Conservation (phyloP, 2,888 invertebrate genomes). For the Amaurobius ferox region DNA sequence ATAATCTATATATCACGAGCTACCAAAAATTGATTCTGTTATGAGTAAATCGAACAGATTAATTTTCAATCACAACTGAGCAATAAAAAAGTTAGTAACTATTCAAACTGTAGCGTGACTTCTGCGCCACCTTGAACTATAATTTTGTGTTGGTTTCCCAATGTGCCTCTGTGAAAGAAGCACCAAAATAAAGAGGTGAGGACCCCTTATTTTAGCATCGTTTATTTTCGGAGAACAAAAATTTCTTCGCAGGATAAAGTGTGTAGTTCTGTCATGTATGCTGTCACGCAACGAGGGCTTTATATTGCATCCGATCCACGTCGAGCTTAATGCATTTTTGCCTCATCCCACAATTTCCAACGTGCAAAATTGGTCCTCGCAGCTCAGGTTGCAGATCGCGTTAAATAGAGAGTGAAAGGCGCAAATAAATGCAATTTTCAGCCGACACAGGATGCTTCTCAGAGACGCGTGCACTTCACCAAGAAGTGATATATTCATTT, state of each 20-base stretch:
- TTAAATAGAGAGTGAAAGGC: slow-evolving; percentile 14
- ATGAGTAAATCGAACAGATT: no score
- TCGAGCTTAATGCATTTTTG: neutral
- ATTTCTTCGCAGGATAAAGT: neutral
- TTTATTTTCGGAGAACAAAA: neutral
- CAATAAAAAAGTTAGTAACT: no score
- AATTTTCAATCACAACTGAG: no score
- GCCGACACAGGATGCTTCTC: neutral
- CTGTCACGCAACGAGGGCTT: slow-evolving; percentile 1
- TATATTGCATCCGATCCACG: neutral
- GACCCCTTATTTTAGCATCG: slow-evolving; percentile 40
- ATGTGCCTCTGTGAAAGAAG: slow-evolving; percentile 15
- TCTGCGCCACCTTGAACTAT: no score
- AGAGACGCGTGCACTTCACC: no score
- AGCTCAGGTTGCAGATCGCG: neutral
- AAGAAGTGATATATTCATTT: no score
- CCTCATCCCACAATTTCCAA: neutral
- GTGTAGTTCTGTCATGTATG: neutral
- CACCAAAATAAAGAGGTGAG: slow-evolving; percentile 10
- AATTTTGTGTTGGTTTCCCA: slow-evolving; percentile 15
- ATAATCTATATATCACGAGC: no score
- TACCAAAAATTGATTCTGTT: no score
- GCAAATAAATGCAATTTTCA: neutral
- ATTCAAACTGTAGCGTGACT: no score
- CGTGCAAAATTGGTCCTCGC: neutral